These are phyloP conservation scores for Listronotus bonariensis DNA, from an alignment of 1,140 invertebrate genomes.

Conservation along the genomic window DNA sequence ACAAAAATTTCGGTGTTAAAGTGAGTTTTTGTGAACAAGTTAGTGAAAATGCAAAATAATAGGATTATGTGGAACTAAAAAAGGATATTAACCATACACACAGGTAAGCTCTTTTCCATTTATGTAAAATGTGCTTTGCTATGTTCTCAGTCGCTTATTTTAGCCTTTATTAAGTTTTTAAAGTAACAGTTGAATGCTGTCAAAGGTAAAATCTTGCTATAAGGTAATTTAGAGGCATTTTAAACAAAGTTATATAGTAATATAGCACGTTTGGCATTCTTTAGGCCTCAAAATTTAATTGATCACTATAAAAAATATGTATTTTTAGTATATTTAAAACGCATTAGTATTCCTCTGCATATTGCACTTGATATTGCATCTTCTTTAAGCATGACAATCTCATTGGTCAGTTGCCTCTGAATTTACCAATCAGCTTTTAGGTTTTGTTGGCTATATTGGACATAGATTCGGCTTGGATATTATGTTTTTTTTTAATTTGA, in stretches of 20 bases:
- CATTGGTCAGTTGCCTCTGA: background rate
- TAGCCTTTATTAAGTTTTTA: background rate
- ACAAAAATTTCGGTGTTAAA: conserved; percentile 17
- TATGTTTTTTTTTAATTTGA: too few species aligned
- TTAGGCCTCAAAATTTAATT: too few species aligned
- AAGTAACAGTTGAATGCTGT: conserved; percentile 11
- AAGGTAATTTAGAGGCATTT: too few species aligned
- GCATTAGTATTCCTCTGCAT: too few species aligned
- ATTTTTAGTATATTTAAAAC: too few species aligned
- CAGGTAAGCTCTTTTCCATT: conserved; percentile 11
- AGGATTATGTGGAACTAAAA: conserved; percentile 16
- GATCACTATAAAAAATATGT: too few species aligned
- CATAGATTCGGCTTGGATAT: too few species aligned
- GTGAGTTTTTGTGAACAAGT: conserved; percentile 14
- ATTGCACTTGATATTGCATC: too few species aligned
- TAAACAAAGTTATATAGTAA: too few species aligned
- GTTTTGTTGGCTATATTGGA: background rate
- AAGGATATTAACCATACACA: conserved; percentile 17
- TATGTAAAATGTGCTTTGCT: background rate
- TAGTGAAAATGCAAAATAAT: conserved; percentile 5
- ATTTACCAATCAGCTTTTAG: conserved; percentile 11
- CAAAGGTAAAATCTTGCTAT: background rate
- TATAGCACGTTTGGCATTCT: too few species aligned
- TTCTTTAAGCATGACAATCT: background rate
- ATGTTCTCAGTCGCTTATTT: background rate